A percentile compares a stretch with the other conserved stretches of the same genome.
phyloP scores from a whole-genome alignment of 2,797 vertebrate genomes.

The Crenichthys baileyi region DNA sequence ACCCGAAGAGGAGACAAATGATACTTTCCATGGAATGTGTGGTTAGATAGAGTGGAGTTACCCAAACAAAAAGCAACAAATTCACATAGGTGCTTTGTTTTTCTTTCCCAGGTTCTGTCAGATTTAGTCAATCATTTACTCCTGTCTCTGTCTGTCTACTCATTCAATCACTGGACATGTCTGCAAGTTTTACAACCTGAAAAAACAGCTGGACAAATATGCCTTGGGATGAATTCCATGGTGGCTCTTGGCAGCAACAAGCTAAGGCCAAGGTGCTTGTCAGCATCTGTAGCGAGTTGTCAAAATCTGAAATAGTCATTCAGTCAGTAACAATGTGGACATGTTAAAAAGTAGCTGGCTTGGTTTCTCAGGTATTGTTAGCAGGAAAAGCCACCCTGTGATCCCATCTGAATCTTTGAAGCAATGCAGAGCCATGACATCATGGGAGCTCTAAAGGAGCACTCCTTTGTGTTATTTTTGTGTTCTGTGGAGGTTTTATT shows the following conservation, averaged over 20 bases:
- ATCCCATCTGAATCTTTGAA: conserved; percentile 45
- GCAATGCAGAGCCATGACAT: conserved; percentile 38
- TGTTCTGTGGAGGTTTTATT: background rate
- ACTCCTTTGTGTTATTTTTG: conserved; percentile 12
- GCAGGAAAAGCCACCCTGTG: conserved; percentile 43
- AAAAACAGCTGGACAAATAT: conserved; percentile 76
- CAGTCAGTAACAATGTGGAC: conserved; percentile 67
- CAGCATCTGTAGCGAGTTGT: conserved; percentile 75
- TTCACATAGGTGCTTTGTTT: conserved; percentile 36
- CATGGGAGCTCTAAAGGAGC: conserved; percentile 29
- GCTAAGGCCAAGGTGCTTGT: conserved; percentile 60
- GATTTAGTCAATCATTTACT: conserved; percentile 39
- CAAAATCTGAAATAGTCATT: conserved; percentile 78
- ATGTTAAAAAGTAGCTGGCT: conserved; percentile 61
- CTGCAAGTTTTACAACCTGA: conserved; percentile 38
- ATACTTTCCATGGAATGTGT: conserved; percentile 47
- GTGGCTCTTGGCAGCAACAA: conserved; percentile 66
- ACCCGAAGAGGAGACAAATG: conserved; percentile 40
- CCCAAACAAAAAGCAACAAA: conserved; percentile 33
- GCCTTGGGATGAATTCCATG: conserved; percentile 68
- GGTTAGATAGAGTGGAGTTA: conserved; percentile 35
- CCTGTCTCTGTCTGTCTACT: conserved; percentile 25
- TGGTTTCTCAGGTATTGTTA: conserved; percentile 64
- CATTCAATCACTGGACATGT: conserved; percentile 29
- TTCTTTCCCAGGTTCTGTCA: conserved; percentile 22